Base-by-base conservation (phyloP, 2,888 invertebrate species). In the Serrognathus titanus region DNA sequence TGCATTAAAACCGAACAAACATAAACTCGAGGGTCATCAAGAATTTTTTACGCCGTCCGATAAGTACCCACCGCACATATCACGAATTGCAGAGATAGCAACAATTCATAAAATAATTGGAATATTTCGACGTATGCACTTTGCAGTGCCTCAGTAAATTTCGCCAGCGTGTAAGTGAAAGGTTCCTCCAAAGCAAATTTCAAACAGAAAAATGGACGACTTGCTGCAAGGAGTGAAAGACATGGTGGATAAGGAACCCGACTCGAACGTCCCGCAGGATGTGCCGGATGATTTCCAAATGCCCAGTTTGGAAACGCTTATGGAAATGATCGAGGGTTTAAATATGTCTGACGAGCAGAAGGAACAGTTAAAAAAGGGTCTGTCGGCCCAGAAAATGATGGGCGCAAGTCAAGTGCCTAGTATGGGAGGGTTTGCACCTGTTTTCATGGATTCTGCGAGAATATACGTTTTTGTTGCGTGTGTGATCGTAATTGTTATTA, bases 341-440 rank as follows among this genome's bases (percentile, higher is more conserved):
- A 72, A 76, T 2, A 69, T 89, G 2, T 76, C 81, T 48, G 87
- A 87, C 3, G 84, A 85, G 13, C 82, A 86, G 51, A 85, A 82
- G 61, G 82, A 43, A 4, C 51, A 63, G 39, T 51, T 61, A 41
- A 53, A 54, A 52, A 40, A 60, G 16, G 48, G 51, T 36, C 51
- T 62, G 12, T 36, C 65, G 10, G 48, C 16, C 31, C 47, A 51
- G n/a, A 36, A 38, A 40, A 13, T 57, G 31, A 47, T 52, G 5
- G 45, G 48, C 36, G 47, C 45, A 12, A 1, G 13, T 1, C 43
- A 43, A 11, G 7, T 16, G 43, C 12, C 12, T 48, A 43, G 12
- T 2, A 43, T 20, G 43, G 20, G 16, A 37, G 78, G 0, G 68
- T 74, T 0, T 31, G 71, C 1, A 53, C 20, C 12, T 10, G 10